Evolutionary conservation across 2,113 vertebrate genomes (phyloP).

Genomic region (Lagopus leucura): DNA sequence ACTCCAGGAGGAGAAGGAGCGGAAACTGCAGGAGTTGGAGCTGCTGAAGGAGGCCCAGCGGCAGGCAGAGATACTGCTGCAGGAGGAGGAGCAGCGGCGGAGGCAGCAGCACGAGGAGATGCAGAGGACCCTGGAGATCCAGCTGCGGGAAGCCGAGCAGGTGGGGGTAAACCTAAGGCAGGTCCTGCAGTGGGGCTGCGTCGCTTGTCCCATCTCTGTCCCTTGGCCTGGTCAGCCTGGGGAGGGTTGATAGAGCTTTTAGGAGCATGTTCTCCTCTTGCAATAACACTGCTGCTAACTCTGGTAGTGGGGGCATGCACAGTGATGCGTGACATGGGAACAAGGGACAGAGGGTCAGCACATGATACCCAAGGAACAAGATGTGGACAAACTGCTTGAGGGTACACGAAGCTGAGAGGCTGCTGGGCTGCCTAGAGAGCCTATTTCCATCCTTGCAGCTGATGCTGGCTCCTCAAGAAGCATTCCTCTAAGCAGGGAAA

Average conservation of each 20-base stretch:
- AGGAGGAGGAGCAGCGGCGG: conserved; percentile 89
- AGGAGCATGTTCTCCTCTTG: not conserved
- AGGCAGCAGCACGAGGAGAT: conserved; percentile 90
- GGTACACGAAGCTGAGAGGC: not conserved
- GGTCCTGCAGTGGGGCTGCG: rapidly evolving
- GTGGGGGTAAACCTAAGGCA: conserved; percentile 50
- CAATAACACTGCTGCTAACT: not conserved
- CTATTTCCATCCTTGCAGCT: not conserved
- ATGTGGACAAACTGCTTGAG: not conserved
- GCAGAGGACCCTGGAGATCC: conserved; percentile 87
- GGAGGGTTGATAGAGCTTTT: not conserved
- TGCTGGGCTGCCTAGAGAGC: not conserved
- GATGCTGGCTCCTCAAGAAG: not conserved
- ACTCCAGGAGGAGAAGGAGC: conserved; percentile 92
- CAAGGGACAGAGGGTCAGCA: not conserved
- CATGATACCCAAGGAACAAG: not conserved
- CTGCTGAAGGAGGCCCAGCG: conserved; percentile 92
- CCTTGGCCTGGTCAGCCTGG: rapidly evolving
- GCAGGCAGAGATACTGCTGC: conserved; percentile 86
- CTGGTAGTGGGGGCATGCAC: not conserved
- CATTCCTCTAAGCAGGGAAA: not conserved
- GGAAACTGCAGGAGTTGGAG: conserved; percentile 90
- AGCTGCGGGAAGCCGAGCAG: conserved; percentile 91
- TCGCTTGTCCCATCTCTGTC: rapidly evolving
- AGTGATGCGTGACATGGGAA: not conserved